Evolutionary conservation across 2,888 invertebrate species (phyloP), one percentile per base, ranked within the genome.

Genomic region (Leptopilina syphax): DNA sequence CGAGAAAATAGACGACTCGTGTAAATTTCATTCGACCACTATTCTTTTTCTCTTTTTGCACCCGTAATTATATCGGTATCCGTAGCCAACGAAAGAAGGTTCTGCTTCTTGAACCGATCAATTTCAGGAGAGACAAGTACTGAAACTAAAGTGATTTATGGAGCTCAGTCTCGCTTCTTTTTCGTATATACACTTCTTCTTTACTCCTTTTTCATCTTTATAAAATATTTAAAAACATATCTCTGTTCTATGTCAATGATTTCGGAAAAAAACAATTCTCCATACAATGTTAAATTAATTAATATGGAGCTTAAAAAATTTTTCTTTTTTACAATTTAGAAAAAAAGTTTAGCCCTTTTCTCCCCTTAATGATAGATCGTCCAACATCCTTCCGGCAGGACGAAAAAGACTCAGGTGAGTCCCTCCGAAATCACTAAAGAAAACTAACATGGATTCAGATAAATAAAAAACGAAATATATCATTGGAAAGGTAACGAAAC

Each of bases 61-160:
- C n/a, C 13, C 27, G 54, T 54, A 73, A 73, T 73, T 70, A 70
- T 70, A 70, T 70, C 70, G 70, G 70, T 70, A 70, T 54, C 70
- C 54, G 34, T 34, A 24, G 54, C 34, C 70, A 70, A 54, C 54
- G 54, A 70, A 70, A 50, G 54, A 70, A 18, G 47, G 70, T 70
- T 70, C 70, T 70, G 70, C 24, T 70, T 54, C 70, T 70, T 70
- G 34, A 70, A 27, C 27, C 54, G 70, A 73, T 73, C 73, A 73
- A 73, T 57, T 73, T 73, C 57, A 73, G 57, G 57, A 57, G 57
- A 57, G 54, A 73, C 73, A 73, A 57, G 73, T 70, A 57, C 73
- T 73, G 73, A 73, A 57, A 73, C 73, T 34, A 73, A 73, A 73
- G 73, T 73, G 73, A 73, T 73, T 73, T 73, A 73, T 73, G 54